Evolutionary conservation across 2,797 vertebrate genomes (phyloP).

Genomic region (Sebastes itinus): DNA sequence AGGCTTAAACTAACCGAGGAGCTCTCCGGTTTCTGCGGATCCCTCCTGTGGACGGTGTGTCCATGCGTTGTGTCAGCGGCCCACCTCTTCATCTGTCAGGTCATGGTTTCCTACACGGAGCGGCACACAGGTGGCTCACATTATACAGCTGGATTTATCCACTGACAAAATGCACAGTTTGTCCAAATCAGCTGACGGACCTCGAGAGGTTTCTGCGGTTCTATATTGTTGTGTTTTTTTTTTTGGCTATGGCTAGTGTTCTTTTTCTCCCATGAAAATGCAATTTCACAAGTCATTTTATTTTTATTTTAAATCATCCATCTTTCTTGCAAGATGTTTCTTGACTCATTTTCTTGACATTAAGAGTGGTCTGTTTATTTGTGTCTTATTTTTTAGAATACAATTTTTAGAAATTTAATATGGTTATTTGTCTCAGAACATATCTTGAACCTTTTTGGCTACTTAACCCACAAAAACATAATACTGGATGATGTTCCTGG

Average conservation of each 20-base stretch:
- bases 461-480: background rate
- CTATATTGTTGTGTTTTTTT: background rate
- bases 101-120: slow-evolving; percentile 57
- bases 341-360: background rate
- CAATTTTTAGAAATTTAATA: background rate
- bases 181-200: slow-evolving; percentile 72
- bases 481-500: background rate
- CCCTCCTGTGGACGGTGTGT: slow-evolving; percentile 44
- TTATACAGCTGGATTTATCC: slow-evolving; percentile 55
- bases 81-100: slow-evolving; percentile 72
- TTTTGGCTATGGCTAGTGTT: background rate
- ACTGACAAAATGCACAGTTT: slow-evolving; percentile 46
- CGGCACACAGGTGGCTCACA: slow-evolving; percentile 72
- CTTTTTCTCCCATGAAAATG: background rate
- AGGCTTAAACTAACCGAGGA: slow-evolving; percentile 64
- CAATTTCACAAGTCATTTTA: background rate
- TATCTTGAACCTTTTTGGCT: background rate
- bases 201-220: slow-evolving; percentile 21
- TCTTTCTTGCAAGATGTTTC: background rate
- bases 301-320: background rate
- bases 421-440: background rate
- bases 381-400: background rate
- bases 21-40: slow-evolving; percentile 60
- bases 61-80: slow-evolving; percentile 61
- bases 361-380: background rate